phyloP scores from a whole-genome alignment of 2,113 vertebrate genomes.

The Lota lota region DNA sequence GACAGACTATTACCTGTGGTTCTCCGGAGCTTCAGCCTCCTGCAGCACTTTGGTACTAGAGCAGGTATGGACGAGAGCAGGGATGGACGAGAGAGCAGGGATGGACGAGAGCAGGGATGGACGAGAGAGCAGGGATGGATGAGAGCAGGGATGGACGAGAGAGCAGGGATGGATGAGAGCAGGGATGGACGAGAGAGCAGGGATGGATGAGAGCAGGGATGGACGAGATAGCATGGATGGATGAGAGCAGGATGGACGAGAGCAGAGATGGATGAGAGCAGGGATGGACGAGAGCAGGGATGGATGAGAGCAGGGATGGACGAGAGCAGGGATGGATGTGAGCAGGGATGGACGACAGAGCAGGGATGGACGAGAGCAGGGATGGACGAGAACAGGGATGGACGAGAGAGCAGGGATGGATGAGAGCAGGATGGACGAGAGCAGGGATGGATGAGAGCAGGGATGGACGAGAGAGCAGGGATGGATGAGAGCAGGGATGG shows the following conservation, averaged over 20 bases:
- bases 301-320: not conserved
- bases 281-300: not conserved
- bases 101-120: too few species aligned
- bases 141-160: too few species aligned
- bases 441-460: too few species aligned
- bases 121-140: too few species aligned
- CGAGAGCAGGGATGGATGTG: too few species aligned
- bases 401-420: not conserved
- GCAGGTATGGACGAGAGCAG: not conserved
- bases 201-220: not conserved
- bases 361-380: not conserved
- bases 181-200: too few species aligned
- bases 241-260: not conserved
- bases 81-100: not conserved
- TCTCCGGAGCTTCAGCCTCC: conserved; percentile 47
- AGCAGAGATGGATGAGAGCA: not conserved
- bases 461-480: too few species aligned
- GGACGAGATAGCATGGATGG: not conserved
- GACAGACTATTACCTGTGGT: conserved; percentile 51
- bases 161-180: too few species aligned
- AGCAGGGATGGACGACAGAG: not conserved
- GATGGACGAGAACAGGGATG: not conserved
- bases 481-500: too few species aligned
- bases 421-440: too few species aligned
- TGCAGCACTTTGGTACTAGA: conserved; percentile 68